Evolutionary conservation across 2,797 vertebrate genomes (phyloP), one percentile per base, ranked within the genome.

Genomic region (Denticeps clupeoides): DNA sequence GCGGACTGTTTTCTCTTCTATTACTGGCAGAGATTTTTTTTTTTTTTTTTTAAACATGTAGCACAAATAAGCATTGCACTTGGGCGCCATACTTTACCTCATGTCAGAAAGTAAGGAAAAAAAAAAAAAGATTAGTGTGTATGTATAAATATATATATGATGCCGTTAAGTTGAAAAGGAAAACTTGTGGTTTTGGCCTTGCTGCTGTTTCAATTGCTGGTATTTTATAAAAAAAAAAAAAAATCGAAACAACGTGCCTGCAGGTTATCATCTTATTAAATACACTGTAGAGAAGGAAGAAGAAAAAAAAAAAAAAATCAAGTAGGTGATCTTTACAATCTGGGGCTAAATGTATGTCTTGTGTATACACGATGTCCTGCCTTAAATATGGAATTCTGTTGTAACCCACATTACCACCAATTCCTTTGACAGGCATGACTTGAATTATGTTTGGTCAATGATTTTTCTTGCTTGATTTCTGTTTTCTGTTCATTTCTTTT

Each of bases 11-110:
- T 80, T 79, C 68, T 73, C 58, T 72, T 79, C 68, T 73, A 58
- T 72, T 58, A 57, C 66, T 66, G 69, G 69, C 67, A 62, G 49
- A 60, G 63, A 64, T 49, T 55, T 50, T 47, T 58, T 29, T 49
- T 16, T 37, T 44, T 8, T 16, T 56, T 67, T 78, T 83, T 82
- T 83, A 72, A 86, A 87, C 81, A 79, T 86, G 87, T 88, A 87
- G 91, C 90, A 90, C 87, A 91, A 89, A 84, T 75, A 73, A 90
- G 83, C 87, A 82, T 88, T 90, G 91, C 87, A 90, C 89, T 93
- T 83, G 82, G 78, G 83, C 84, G 77, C 87, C 88, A 84, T 82
- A 88, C 83, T 87, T 91, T 92, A 93, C 90, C 90, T 97, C 90
- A 90, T 89, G 85, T 89, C 87, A 83, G 68, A 68, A 75, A 67